Base-by-base conservation (phyloP, 2,888 invertebrate genomes). In the Alloplasta piceator region DNA sequence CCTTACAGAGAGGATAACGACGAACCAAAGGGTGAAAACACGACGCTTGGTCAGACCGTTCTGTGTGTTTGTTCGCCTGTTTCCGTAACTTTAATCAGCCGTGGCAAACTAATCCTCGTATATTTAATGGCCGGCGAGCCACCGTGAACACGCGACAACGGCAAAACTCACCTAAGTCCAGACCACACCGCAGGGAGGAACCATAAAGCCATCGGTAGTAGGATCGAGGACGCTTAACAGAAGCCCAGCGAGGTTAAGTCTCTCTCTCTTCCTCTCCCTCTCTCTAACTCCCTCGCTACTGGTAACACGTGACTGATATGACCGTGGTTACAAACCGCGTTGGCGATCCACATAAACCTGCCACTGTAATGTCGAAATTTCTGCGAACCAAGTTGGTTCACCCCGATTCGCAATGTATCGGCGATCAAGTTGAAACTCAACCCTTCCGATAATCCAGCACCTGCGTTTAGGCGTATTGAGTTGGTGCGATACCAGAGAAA, bases 11-110 rank as follows among this genome's bases (percentile, higher is more conserved):
- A 26, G 26, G 26, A 26, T 26, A 26, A 26, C 26, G 3, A 26
- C 26, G 26, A 26, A 2, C 26, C 26, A 26, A 26, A 26, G 26
- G 26, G 26, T 26, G 26, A 26, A 26, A 26, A 26, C 26, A 26
- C 26, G 26, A 26, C 26, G 26, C 26, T 26, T 26, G 26, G n/a
- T n/a, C n/a, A n/a, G n/a, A 26, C 26, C 26, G 26, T 26, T 26
- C 26, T 26, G 26, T 26, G 26, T 26, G 26, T 26, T 26, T 26
- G 26, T 41, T 50, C 58, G 52, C 82, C 78, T 80, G 85, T 83
- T 86, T 84, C 80, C 78, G 55, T 79, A 87, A 88, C 86, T 89
- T 85, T 86, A 87, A 89, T 89, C 86, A 86, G 83, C 82, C 83
- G 68, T 82, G 67, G 73, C 77, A 77, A 88, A 86, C 85, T 83